These are phyloP conservation scores for Sycophila sp. DNA, from an alignment of 1,140 invertebrate genomes.

Conservation along the genomic window DNA sequence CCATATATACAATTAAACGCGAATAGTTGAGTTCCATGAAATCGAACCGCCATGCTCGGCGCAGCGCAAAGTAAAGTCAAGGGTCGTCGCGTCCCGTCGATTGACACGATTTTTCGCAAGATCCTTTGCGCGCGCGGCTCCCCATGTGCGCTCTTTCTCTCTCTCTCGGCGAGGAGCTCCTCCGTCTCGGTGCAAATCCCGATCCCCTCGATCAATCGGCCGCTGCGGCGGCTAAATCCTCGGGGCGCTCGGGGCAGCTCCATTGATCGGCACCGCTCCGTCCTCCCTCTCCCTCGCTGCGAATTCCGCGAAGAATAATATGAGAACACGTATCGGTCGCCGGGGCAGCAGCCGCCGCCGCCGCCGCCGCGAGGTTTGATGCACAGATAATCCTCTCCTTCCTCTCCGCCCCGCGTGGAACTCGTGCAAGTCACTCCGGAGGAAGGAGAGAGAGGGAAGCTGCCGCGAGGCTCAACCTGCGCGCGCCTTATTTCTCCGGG, in stretches of 20 bases:
- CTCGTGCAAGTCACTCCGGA: constrained; percentile 28
- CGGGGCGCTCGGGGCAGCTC: background rate
- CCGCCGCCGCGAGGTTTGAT: constrained; percentile 52
- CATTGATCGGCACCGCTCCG: constrained; percentile 25
- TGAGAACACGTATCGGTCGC: constrained; percentile 56
- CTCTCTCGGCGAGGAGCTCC: no score
- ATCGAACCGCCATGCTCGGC: no score
- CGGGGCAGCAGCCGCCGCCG: background rate
- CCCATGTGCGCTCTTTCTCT: background rate
- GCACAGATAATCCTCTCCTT: constrained; percentile 52
- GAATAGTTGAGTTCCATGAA: no score
- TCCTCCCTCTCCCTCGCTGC: background rate
- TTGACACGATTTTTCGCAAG: background rate
- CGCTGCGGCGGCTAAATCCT: no score
- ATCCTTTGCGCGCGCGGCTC: no score
- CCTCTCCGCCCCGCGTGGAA: constrained; percentile 30
- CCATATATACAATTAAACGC: no score
- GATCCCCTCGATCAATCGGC: background rate
- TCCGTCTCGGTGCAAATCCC: no score
- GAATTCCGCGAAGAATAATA: constrained; percentile 38
- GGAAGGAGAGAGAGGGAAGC: background rate
- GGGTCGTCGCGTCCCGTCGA: background rate
- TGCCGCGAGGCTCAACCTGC: background rate
- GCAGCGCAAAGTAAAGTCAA: background rate
- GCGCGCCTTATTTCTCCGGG: constrained; percentile 13